Conservation (phyloP, 2,113 vertebrate species). For the Spilogale gracilis region DNA sequence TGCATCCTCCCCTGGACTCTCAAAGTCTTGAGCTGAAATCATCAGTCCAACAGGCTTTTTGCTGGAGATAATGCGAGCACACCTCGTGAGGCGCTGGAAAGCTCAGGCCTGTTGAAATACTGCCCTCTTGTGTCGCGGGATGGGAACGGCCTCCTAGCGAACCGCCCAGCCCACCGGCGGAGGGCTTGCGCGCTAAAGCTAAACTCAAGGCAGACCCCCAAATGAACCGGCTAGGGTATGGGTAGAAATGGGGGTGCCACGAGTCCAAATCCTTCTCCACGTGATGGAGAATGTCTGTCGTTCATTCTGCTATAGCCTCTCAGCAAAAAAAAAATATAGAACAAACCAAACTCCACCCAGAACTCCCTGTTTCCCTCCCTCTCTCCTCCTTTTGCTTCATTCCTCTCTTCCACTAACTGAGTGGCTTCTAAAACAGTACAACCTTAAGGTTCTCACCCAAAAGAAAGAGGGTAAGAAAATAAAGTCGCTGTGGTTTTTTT, state of each 20-base stretch:
- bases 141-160: background rate
- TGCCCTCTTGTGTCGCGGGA: conserved; percentile 87
- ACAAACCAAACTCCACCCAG: background rate
- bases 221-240: background rate
- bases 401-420: background rate
- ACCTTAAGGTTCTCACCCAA: background rate
- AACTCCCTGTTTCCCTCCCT: background rate
- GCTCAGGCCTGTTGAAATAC: conserved; percentile 81
- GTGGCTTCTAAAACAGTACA: background rate
- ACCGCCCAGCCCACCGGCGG: background rate
- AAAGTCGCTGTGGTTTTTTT: background rate
- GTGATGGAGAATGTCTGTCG: background rate
- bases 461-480: background rate
- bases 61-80: conserved; percentile 54
- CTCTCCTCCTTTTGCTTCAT: background rate
- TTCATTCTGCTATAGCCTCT: background rate
- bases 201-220: background rate
- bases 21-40: conserved; percentile 83
- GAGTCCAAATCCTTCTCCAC: background rate
- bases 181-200: background rate
- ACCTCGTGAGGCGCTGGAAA: background rate
- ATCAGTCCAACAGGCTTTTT: conserved; percentile 71
- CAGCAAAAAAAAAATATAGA: background rate
- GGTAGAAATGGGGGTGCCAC: background rate
- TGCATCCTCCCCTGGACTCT: conserved; percentile 75